Evolutionary conservation across 2,888 invertebrate species (phyloP).

Genomic region (Platynereis dumerilii): DNA sequence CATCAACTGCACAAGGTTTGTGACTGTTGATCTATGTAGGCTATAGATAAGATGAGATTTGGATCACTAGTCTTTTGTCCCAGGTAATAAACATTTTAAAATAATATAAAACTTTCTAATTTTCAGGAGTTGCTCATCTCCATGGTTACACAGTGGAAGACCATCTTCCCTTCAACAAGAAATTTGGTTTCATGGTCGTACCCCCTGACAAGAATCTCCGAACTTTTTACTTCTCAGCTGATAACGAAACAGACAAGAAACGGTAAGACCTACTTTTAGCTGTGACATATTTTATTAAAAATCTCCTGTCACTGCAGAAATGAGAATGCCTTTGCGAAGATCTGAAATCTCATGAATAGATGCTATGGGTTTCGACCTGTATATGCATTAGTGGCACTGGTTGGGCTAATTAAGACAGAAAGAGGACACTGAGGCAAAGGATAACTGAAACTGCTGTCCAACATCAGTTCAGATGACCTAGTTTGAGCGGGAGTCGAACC

Average conservation of each 20-base stretch:
- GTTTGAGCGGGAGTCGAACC: too few relatives aligned
- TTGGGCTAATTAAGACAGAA: too few relatives aligned
- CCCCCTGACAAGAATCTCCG: conserved; percentile 86
- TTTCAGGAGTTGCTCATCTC: conserved; percentile 84
- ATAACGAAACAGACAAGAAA: conserved; percentile 93
- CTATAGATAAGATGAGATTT: too few relatives aligned
- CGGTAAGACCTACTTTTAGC: conserved; percentile 69
- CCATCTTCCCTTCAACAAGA: conserved; percentile 78
- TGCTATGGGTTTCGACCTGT: too few relatives aligned
- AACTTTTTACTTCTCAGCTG: conserved; percentile 90
- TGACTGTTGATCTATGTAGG: conserved; percentile 62
- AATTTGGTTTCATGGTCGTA: conserved; percentile 88
- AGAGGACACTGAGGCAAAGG: too few relatives aligned
- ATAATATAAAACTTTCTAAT: not conserved
- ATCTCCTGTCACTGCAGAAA: not conserved
- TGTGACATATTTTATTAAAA: not conserved
- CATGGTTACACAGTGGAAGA: conserved; percentile 93
- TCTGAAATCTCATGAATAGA: too few relatives aligned
- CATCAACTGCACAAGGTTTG: conserved; percentile 82
- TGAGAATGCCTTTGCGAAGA: too few relatives aligned
- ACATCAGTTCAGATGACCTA: too few relatives aligned
- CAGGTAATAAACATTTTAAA: too few relatives aligned
- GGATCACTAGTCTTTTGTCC: too few relatives aligned
- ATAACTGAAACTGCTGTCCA: too few relatives aligned
- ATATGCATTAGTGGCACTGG: not conserved